Evolutionary conservation across 2,797 vertebrate genomes (phyloP).

Genomic region (Aplochiton taeniatus): DNA sequence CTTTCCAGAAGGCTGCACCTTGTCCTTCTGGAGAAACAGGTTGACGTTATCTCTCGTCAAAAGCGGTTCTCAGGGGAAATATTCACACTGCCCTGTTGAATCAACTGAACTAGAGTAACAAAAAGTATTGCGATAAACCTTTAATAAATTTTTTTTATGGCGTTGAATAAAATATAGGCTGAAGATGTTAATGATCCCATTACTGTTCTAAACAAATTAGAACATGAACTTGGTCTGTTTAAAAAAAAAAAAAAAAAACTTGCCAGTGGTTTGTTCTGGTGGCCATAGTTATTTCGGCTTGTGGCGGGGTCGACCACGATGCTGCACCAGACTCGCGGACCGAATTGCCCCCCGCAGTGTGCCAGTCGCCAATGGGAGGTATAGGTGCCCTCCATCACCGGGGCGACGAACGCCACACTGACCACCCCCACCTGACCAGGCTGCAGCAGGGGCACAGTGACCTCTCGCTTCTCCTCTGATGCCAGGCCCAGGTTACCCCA

Average conservation of each 20-base stretch:
- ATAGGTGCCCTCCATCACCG: constrained; percentile 91
- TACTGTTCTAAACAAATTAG: no score
- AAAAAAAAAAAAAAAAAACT: no score
- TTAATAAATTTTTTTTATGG: no score
- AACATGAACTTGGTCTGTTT: neutral
- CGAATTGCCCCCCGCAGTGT: constrained; percentile 93
- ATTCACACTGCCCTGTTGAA: no score
- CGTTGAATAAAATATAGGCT: no score
- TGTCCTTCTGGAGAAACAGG: constrained; percentile 60
- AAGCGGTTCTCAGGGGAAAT: no score
- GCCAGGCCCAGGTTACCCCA: constrained; percentile 96
- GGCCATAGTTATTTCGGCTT: constrained; percentile 52
- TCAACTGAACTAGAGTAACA: no score
- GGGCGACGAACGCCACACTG: constrained; percentile 92
- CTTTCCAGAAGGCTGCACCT: constrained; percentile 52
- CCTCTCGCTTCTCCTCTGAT: constrained; percentile 84
- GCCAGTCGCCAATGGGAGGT: constrained; percentile 98
- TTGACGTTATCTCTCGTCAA: neutral
- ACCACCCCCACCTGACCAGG: constrained; percentile 91
- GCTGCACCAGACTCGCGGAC: constrained; percentile 97
- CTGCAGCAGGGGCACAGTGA: constrained; percentile 87
- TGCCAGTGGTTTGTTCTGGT: constrained; percentile 78
- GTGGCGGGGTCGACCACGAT: constrained; percentile 88
- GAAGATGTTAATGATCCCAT: no score
- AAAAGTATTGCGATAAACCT: no score